Base-by-base conservation (phyloP, 1,140 invertebrate genomes). In the Penaeus japonicus region DNA sequence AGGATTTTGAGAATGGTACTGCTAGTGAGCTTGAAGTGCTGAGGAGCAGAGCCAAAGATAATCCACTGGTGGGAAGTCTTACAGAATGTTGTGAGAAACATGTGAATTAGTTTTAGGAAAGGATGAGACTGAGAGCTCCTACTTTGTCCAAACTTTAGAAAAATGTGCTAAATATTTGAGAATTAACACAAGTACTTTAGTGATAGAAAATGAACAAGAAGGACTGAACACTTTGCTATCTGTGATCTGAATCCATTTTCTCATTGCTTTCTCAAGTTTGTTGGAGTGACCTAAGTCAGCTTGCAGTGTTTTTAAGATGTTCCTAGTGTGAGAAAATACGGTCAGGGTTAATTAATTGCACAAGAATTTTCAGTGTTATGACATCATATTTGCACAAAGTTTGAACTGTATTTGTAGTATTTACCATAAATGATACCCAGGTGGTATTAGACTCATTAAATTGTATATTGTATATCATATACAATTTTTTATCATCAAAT, bases 1-100 rank as follows among this genome's bases (percentile, higher is more conserved):
- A 15, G 65, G 22, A 39, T 17, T 30, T 15, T 30, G n/a, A 47
- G 47, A 47, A 18, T 30, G 30, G 55, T 35, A 39, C 35, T 22
- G 39, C 27, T 7, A 32, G 75, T 18, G 55, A 53, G 32, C 30
- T 75, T 10, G 22, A 53, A 84, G 53, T 27, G 30, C 53, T 73
- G 83, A 39, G 75, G 30, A 54, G 24, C 47, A 75, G 85, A 86
- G 85, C 85, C 85, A 86, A 86, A 86, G 85, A 86, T 86, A 35
- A 57, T 55, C 22, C 55, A 79, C 30, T 30, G 35, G 35, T 73
- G 70, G 18, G 70, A 73, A 73, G 17, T 27, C 27, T 12, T 27
- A 73, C 70, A 73, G 27, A 73, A 73, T 18, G 70, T 73, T 73
- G 70, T 73, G 70, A 73, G 27, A 30, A 32, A 30, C 18, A 27